Base-by-base conservation (phyloP, 2,113 vertebrate species). In the Rhynchomys soricoides region DNA sequence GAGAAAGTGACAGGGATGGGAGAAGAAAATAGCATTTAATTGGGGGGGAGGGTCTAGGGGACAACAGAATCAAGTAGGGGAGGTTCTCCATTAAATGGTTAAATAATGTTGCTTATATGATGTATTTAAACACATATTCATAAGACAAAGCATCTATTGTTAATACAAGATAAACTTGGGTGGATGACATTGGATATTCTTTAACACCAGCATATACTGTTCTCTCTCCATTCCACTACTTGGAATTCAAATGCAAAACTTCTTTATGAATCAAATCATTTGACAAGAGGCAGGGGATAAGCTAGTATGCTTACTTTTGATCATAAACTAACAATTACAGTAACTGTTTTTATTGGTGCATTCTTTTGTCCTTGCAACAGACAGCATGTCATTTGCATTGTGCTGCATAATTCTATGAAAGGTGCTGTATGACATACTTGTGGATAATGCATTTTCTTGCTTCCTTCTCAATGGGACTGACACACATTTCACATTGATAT, bases 191-290 rank as follows among this genome's bases (percentile, higher is more conserved):
- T 86, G 26, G 40, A 79, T 79, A 87, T 21, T 5, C 81, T 75
- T 64, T 22, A 86, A 87, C 94, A n/a, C 71, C 86, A 71, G 1
- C 31, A 66, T 31, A 40, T 59, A 21, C 1, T 66, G 26, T 75
- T 68, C 3, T 16, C 2, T 77, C 22, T 91, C 40, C 83, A 10
- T 79, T 43, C 29, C 13, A 77, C 34, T 89, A 11, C 43, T 89
- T 82, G 26, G 43, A 88, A 5, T 90, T 94, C 11, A 40, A 50
- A 57, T 48, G 8, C 7, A 71, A 91, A 81, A 55, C 12, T 71
- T 85, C 12, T 89, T 96, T 70, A 48, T 75, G n/a, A 68, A 71
- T 91, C 2, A 95, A 93, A 93, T 70, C 31, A 64, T 21, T 86
- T 95, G 12, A 68, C 37, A 95, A 81, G 77, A 66, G 7, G 1